Percentiles rank a stretch among this genome's conserved stretches.
Evolutionary conservation across 2,797 vertebrate genomes (phyloP).

Genomic region (Miichthys miiuy): DNA sequence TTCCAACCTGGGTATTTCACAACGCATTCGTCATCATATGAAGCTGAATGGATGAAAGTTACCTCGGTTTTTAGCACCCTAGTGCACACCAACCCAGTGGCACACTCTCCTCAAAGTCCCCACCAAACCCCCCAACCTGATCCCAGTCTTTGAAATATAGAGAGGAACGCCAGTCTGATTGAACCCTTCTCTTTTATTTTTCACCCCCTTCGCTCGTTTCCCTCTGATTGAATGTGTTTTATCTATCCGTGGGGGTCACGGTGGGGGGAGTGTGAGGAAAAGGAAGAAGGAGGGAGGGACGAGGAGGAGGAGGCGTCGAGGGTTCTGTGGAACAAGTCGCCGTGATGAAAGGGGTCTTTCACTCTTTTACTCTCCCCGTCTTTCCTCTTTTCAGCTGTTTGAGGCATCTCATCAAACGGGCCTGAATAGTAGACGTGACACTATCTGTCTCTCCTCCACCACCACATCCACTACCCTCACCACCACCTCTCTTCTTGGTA

Average conservation of each 20-base stretch:
- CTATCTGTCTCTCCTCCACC: slow-evolving; percentile 65
- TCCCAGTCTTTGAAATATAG: slow-evolving; percentile 66
- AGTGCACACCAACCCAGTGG: slow-evolving; percentile 38
- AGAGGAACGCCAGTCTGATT: slow-evolving; percentile 67
- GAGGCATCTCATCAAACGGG: slow-evolving; percentile 74
- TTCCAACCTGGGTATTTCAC: background rate
- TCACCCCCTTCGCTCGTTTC: slow-evolving; percentile 45
- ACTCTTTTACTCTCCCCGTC: slow-evolving; percentile 62
- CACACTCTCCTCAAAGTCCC: slow-evolving; percentile 27
- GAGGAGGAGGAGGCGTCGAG: slow-evolving; percentile 38
- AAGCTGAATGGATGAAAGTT: slow-evolving; percentile 42
- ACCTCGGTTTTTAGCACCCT: slow-evolving; percentile 12
- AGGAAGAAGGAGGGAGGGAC: slow-evolving; percentile 14
- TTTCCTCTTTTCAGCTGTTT: slow-evolving; percentile 71
- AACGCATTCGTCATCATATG: background rate
- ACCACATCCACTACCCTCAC: background rate
- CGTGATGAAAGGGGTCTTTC: slow-evolving; percentile 77
- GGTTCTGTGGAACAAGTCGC: slow-evolving; percentile 58
- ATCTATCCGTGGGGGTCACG: slow-evolving; percentile 55
- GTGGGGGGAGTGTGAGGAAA: slow-evolving; percentile 12
- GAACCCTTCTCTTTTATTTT: slow-evolving; percentile 70
- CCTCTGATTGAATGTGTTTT: slow-evolving; percentile 79
- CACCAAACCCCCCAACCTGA: slow-evolving; percentile 40
- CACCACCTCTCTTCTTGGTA: slow-evolving; percentile 44
- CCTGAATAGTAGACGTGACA: slow-evolving; percentile 77